These are phyloP conservation scores for Mizuhopecten yessoensis DNA, from an alignment of 1,140 invertebrate species.

Conservation along the genomic window DNA sequence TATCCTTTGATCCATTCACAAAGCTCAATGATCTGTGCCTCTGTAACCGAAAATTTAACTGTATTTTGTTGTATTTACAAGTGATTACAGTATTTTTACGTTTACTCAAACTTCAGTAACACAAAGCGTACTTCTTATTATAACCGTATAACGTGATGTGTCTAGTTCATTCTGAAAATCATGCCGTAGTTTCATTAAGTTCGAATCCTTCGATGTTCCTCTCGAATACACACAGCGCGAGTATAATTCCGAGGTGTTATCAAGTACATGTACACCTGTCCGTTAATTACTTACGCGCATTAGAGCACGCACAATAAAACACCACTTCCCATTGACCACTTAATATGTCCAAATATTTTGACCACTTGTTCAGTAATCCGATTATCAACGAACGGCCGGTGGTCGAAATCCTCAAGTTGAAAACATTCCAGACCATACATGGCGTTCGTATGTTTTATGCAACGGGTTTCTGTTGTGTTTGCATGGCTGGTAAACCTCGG, in stretches of 20 bases:
- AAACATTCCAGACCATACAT: neutral
- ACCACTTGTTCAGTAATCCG: neutral
- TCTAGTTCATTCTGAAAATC: too few species aligned
- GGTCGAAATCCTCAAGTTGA: neutral
- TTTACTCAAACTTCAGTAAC: neutral
- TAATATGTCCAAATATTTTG: neutral
- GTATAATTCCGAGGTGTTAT: too few species aligned
- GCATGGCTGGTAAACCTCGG: neutral
- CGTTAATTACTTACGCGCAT: neutral
- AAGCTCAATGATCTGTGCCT: neutral
- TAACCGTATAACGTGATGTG: too few species aligned
- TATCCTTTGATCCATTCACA: neutral
- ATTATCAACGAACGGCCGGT: constrained; percentile 7
- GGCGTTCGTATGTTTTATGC: too few species aligned
- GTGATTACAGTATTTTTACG: neutral
- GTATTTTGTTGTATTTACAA: neutral
- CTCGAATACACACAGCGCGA: neutral
- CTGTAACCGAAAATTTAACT: neutral
- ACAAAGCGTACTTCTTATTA: neutral
- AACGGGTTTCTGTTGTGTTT: neutral
- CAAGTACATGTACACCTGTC: neutral
- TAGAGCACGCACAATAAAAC: neutral
- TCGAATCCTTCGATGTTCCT: neutral
- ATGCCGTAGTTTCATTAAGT: too few species aligned
- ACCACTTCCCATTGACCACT: neutral